phyloP scores from a whole-genome alignment of 2,797 vertebrate species.

The Paratrypauchen microcephalus region DNA sequence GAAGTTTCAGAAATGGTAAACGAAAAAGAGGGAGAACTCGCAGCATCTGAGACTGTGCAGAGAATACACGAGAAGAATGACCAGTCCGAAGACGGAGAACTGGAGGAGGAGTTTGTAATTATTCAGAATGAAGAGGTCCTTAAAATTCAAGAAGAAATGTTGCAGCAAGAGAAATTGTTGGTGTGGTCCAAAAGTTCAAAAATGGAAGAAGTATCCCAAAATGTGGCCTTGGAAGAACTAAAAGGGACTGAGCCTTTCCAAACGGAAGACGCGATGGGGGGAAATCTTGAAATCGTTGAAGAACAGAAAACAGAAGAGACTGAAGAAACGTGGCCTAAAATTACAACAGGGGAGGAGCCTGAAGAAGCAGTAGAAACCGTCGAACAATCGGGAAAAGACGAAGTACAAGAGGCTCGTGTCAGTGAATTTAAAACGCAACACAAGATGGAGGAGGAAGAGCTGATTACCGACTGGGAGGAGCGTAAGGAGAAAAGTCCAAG shows the following conservation, averaged over 20 bases:
- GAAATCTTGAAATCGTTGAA: not conserved
- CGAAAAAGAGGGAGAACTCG: not conserved
- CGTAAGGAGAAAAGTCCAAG: not conserved
- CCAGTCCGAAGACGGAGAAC: constrained; percentile 13
- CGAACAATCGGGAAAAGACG: not conserved
- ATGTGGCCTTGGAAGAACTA: not conserved
- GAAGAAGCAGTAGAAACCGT: not conserved
- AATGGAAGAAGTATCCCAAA: not conserved
- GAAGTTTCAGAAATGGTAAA: not conserved
- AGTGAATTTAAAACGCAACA: not conserved
- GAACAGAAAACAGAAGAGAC: not conserved
- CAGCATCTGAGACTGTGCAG: not conserved
- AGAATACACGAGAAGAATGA: not conserved
- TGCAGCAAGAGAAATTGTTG: constrained; percentile 3
- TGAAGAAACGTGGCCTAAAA: not conserved
- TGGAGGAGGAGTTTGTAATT: constrained; percentile 7
- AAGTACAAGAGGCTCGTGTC: not conserved
- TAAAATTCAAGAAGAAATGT: constrained; percentile 13
- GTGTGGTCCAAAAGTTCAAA: not conserved
- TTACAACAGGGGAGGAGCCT: not conserved
- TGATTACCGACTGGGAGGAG: not conserved
- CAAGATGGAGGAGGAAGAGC: too few species aligned
- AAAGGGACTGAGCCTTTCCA: not conserved
- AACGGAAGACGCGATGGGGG: not conserved
- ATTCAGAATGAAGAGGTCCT: not conserved